Conservation (phyloP, 2,888 invertebrate genomes). For the Bombylius major region DNA sequence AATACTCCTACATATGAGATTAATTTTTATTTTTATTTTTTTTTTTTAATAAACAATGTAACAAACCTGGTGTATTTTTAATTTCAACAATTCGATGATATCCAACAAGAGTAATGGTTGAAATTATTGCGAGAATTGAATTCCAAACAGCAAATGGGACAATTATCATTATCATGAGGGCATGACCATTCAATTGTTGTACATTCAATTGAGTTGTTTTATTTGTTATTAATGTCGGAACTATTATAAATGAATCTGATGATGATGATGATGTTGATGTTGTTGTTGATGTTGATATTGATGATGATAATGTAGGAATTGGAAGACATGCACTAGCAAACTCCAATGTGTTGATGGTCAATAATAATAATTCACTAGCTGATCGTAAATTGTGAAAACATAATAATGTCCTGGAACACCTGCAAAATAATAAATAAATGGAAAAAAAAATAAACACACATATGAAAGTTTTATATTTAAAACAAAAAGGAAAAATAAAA, state of each 20-base stretch:
- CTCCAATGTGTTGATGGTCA: slow-evolving; percentile 30
- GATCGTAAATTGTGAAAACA: slow-evolving; percentile 34
- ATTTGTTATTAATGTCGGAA: background rate
- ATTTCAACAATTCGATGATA: slow-evolving; percentile 31
- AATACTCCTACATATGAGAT: too few species aligned
- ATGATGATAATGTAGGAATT: slow-evolving; percentile 12
- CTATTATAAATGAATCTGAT: background rate
- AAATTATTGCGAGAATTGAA: slow-evolving; percentile 23
- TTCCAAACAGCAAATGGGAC: slow-evolving; percentile 25
- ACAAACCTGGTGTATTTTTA: slow-evolving; percentile 29
- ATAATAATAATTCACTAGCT: slow-evolving; percentile 25
- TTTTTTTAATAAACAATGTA: too few species aligned
- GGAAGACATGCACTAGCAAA: slow-evolving; percentile 28
- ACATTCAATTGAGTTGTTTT: background rate
- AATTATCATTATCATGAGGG: background rate
- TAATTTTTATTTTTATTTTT: too few species aligned
- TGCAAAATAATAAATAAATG: background rate
- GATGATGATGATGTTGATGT: background rate
- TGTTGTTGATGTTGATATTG: slow-evolving; percentile 4
- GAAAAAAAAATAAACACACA: too few species aligned
- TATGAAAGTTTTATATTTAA: too few species aligned
- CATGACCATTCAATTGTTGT: slow-evolving; percentile 1
- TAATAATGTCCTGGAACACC: slow-evolving; percentile 23
- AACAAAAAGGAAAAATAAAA: too few species aligned
- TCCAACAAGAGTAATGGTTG: slow-evolving; percentile 29